These are phyloP conservation scores for Silurus lanzhouensis DNA, from an alignment of 2,797 vertebrate species.

Conservation along the genomic window DNA sequence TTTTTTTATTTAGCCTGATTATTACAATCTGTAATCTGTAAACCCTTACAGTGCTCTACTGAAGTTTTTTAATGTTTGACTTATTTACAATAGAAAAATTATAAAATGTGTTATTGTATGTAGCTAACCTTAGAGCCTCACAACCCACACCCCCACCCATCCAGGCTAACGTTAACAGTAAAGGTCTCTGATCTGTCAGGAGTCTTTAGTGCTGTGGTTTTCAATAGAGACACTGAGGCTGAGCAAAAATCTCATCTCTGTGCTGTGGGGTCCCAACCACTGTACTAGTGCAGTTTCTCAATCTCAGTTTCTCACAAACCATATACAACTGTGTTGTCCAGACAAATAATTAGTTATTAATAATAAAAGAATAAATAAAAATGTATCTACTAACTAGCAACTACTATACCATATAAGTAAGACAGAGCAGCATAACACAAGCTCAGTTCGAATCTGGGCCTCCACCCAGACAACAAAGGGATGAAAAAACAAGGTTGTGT, in stretches of 20 bases:
- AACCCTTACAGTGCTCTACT: not conserved
- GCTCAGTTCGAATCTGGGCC: constrained; percentile 19
- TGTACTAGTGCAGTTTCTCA: not conserved
- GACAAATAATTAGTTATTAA: not conserved
- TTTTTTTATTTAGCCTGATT: not conserved
- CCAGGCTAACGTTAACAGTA: too few species aligned
- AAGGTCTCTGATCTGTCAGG: not conserved
- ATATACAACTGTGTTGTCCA: not conserved
- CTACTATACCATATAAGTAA: constrained; percentile 16
- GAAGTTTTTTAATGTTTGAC: not conserved
- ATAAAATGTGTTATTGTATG: not conserved
- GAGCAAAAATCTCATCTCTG: not conserved
- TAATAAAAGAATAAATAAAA: not conserved
- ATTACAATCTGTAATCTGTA: not conserved
- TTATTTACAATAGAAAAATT: not conserved
- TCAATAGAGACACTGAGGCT: not conserved
- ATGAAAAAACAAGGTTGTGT: constrained; percentile 43
- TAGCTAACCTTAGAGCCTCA: not conserved
- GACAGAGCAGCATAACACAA: constrained; percentile 21
- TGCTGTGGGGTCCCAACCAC: not conserved
- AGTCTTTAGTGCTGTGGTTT: too few species aligned
- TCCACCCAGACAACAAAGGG: constrained; percentile 39
- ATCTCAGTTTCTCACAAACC: not conserved
- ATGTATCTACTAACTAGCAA: constrained; percentile 2
- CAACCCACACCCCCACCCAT: not conserved